Percentiles rank a stretch among this genome's conserved stretches.
These are phyloP conservation scores for Melanargia galathea DNA, from an alignment of 2,888 invertebrate species.

Conservation along the genomic window DNA sequence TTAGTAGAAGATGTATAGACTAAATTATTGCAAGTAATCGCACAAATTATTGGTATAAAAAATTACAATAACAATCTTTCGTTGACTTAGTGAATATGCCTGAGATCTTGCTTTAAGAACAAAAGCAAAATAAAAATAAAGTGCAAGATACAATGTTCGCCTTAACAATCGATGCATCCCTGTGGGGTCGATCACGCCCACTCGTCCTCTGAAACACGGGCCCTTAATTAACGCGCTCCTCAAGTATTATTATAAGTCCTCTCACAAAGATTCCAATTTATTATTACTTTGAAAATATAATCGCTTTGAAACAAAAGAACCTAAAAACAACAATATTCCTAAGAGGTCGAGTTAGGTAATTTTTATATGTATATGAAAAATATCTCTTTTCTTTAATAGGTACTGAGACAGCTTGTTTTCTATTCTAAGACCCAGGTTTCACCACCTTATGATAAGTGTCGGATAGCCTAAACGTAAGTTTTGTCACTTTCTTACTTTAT, in stretches of 20 bases:
- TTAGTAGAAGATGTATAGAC: too few species aligned
- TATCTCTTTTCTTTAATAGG: too few species aligned
- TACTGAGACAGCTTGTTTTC: too few species aligned
- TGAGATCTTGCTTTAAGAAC: background rate
- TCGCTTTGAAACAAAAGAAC: slow-evolving; percentile 10
- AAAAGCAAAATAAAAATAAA: background rate
- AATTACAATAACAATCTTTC: too few species aligned
- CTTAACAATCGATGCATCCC: slow-evolving; percentile 50
- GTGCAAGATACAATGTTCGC: slow-evolving; percentile 13
- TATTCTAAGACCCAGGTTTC: too few species aligned
- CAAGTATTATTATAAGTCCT: slow-evolving; percentile 22
- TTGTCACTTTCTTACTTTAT: too few species aligned
- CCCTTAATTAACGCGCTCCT: slow-evolving; percentile 49
- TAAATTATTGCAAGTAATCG: too few species aligned
- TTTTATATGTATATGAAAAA: too few species aligned
- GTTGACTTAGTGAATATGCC: too few species aligned
- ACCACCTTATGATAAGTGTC: too few species aligned
- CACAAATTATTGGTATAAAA: too few species aligned
- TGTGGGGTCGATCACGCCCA: slow-evolving; percentile 58
- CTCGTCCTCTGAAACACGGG: slow-evolving; percentile 49
- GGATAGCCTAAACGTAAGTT: too few species aligned
- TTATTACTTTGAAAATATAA: slow-evolving; percentile 15
- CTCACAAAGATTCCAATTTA: slow-evolving; percentile 26
- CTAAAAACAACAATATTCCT: background rate
- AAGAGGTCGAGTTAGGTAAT: background rate